Evolutionary conservation across 2,888 invertebrate genomes (phyloP), one percentile per base, ranked within the genome.

Genomic region (Zelleria hepariella): DNA sequence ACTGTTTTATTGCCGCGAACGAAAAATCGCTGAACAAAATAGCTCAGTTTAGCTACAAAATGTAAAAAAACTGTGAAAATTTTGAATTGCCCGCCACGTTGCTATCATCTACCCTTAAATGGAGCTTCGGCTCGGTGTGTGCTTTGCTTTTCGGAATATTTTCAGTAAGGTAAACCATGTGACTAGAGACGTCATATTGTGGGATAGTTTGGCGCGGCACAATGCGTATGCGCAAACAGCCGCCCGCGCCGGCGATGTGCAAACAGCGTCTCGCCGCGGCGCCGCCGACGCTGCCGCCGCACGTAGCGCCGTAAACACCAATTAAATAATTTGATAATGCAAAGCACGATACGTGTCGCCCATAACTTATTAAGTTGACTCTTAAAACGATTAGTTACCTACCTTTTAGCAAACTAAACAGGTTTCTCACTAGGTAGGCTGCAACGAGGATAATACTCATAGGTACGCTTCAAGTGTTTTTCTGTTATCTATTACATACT

Each of bases 201-300:
- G 8, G n/a, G 5, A 51, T 21, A 8, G 21, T 8, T 18, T 4
- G 51, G 21, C 10, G 51, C 51, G 73, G 72, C 77, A 79, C 78
- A 78, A 77, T 76, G 72, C 67, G 74, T 78, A 78, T 77, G 77
- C 70, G 75, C 81, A 85, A 83, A 84, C 81, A 82, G 81, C 74
- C 18, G 55, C 20, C 27, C n/a, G 27, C 32, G 20, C 77, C 77
- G 74, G 78, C 74, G 78, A 73, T 73, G 77, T 74, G 77, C 80
- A 82, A 85, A 84, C 82, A 83, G 72, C 71, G 63, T 62, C 59
- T 62, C 63, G 66, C 66, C 68, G 66, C 70, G 67, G 66, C 70
- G 66, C 63, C 55, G 59, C 59, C 66, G 66, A 60, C 67, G 69
- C 61, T 69, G 70, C 65, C 69, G 59, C 57, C 74, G 76, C 55